Conservation (phyloP, 2,888 invertebrate species). For the Diachrysia chrysitis region DNA sequence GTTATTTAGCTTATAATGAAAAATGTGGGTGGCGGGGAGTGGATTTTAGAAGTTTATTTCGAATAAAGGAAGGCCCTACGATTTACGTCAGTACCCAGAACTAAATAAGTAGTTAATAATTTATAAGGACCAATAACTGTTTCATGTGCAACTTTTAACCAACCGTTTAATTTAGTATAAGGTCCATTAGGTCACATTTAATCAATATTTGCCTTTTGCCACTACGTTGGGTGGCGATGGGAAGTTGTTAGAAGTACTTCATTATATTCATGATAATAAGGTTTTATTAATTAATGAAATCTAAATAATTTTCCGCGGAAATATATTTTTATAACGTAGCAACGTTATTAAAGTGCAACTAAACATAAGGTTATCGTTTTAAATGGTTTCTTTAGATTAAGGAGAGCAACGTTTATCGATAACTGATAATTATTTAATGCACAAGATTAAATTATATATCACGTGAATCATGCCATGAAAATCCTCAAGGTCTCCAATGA, state of each 20-base stretch:
- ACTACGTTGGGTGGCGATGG: not conserved
- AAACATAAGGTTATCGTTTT: slow-evolving; percentile 9
- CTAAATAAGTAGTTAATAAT: not conserved
- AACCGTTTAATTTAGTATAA: not conserved
- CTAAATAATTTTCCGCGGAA: not conserved
- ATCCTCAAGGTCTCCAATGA: slow-evolving; percentile 32
- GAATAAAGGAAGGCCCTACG: not conserved
- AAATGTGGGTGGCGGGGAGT: slow-evolving; percentile 6
- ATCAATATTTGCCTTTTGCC: not conserved
- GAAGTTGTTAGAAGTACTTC: not conserved
- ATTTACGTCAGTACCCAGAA: not conserved
- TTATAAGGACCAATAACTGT: too few species aligned
- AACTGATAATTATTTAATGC: slow-evolving; percentile 25
- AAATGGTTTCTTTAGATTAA: slow-evolving; percentile 14
- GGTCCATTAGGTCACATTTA: not conserved
- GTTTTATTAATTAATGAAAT: not conserved
- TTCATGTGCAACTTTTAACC: too few species aligned
- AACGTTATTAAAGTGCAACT: slow-evolving; percentile 11
- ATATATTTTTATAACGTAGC: not conserved
- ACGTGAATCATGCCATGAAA: slow-evolving; percentile 22
- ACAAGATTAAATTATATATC: slow-evolving; percentile 33
- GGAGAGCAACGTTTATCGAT: slow-evolving; percentile 23
- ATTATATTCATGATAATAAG: not conserved
- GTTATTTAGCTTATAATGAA: slow-evolving; percentile 9
- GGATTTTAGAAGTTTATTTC: not conserved